Evolutionary conservation across 2,797 vertebrate species (phyloP).

Genomic region (Leptoclinus maculatus): DNA sequence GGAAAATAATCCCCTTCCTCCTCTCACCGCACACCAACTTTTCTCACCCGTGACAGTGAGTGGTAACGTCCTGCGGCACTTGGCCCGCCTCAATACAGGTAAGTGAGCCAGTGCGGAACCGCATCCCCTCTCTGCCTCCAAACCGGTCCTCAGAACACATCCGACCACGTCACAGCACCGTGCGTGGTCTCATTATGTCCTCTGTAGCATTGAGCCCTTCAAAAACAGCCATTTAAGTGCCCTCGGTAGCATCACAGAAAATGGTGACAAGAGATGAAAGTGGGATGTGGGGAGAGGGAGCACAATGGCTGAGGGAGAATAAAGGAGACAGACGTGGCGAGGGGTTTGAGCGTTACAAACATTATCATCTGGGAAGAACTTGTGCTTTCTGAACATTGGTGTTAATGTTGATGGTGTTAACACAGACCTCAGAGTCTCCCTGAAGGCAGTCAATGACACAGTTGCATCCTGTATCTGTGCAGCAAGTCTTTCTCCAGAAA

Average conservation of each 20-base stretch:
- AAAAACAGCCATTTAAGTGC: conserved; percentile 9
- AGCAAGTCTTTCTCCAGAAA: background rate
- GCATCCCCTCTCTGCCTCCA: background rate
- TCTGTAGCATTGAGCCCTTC: conserved; percentile 8
- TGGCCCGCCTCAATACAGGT: conserved; percentile 4
- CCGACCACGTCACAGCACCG: background rate
- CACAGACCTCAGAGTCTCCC: conserved; percentile 8
- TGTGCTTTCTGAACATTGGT: conserved; percentile 14
- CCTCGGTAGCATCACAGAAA: background rate
- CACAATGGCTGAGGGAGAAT: conserved; percentile 13
- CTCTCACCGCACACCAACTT: conserved; percentile 1
- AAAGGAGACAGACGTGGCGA: background rate
- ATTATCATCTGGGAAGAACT: conserved; percentile 3
- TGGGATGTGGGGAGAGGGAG: background rate
- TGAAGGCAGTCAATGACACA: conserved; percentile 14
- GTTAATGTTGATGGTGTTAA: background rate
- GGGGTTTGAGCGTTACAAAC: background rate
- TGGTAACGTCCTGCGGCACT: conserved; percentile 4
- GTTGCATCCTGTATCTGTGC: conserved; percentile 8
- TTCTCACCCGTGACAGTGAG: background rate
- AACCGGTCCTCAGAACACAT: background rate
- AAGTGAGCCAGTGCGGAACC: background rate
- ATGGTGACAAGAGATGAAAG: background rate
- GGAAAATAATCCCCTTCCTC: conserved; percentile 1
- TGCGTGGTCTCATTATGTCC: background rate